A percentile compares a stretch with the other conserved stretches of the same genome.
Conservation (phyloP, 2,888 invertebrate genomes). For the Yponomeuta malinellus region DNA sequence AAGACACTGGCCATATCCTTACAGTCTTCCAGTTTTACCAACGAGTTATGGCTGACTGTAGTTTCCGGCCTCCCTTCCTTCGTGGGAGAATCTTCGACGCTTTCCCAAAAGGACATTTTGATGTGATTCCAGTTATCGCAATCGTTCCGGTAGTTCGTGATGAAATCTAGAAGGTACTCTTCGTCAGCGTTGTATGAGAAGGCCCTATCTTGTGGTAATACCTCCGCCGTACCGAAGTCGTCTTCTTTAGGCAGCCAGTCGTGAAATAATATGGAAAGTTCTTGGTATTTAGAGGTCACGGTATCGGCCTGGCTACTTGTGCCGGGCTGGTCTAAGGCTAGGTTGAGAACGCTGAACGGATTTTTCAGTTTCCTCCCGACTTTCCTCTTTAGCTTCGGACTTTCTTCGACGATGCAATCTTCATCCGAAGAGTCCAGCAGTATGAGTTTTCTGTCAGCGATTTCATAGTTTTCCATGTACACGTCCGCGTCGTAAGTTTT, state of each 20-base stretch:
- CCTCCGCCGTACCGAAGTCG: constrained; percentile 55
- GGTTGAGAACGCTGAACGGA: constrained; percentile 55
- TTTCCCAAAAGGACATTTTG: constrained; percentile 48
- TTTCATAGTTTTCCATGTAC: constrained; percentile 42
- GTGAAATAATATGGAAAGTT: background rate
- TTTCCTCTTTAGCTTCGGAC: constrained; percentile 21
- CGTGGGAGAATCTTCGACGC: constrained; percentile 38
- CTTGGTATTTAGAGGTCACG: background rate
- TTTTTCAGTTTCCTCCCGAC: constrained; percentile 48
- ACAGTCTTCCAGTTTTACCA: constrained; percentile 47
- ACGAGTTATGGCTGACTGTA: constrained; percentile 31
- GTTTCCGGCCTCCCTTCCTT: constrained; percentile 19
- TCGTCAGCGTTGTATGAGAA: constrained; percentile 27
- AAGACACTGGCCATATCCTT: constrained; percentile 42
- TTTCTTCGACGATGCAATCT: constrained; percentile 42
- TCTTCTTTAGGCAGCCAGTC: constrained; percentile 46
- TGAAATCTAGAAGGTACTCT: constrained; percentile 44
- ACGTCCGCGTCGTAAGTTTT: constrained; percentile 52
- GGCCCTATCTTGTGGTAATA: constrained; percentile 30
- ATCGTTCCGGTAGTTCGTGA: constrained; percentile 33
- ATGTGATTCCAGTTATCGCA: constrained; percentile 51
- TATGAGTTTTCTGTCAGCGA: constrained; percentile 44
- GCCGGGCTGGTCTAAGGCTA: constrained; percentile 23
- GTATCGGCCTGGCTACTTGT: constrained; percentile 13
- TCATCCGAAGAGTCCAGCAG: constrained; percentile 53